Percentiles rank a stretch among this genome's conserved stretches.
These are phyloP conservation scores for Antitype chi DNA, from an alignment of 2,888 invertebrate species.

Conservation along the genomic window DNA sequence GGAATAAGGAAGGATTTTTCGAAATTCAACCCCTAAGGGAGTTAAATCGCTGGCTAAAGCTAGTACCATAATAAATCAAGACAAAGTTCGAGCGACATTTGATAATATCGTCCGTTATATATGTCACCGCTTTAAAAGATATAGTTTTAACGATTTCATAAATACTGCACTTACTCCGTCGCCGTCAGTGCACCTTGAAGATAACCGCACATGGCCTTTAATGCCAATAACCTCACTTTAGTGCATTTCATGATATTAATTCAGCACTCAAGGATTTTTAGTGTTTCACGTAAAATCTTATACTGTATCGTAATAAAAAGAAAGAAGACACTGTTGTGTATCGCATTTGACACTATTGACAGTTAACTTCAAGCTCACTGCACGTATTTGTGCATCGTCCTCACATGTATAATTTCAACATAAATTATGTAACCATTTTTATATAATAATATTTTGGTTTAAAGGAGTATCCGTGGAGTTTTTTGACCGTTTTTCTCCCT, in stretches of 20 bases:
- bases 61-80: neutral
- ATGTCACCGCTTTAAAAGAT: constrained; percentile 12
- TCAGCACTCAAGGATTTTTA: constrained; percentile 29
- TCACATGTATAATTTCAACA: too few species aligned
- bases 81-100: neutral
- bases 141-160: constrained; percentile 30
- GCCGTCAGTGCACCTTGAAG: constrained; percentile 20
- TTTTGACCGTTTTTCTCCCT: too few species aligned
- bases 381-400: too few species aligned
- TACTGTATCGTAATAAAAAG: neutral
- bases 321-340: too few species aligned
- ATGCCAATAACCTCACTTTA: constrained; percentile 46
- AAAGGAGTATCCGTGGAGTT: too few species aligned
- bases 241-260: constrained; percentile 23
- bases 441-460: too few species aligned
- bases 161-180: constrained; percentile 23
- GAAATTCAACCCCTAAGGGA: too few species aligned
- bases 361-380: too few species aligned
- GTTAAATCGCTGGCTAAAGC: too few species aligned
- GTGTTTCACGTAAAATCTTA: constrained; percentile 25
- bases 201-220: constrained; percentile 36
- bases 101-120: neutral
- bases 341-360: too few species aligned
- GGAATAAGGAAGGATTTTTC: too few species aligned
- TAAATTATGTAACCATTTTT: too few species aligned